Evolutionary conservation across 2,888 invertebrate species (phyloP).

Genomic region (Platycheirus albimanus): DNA sequence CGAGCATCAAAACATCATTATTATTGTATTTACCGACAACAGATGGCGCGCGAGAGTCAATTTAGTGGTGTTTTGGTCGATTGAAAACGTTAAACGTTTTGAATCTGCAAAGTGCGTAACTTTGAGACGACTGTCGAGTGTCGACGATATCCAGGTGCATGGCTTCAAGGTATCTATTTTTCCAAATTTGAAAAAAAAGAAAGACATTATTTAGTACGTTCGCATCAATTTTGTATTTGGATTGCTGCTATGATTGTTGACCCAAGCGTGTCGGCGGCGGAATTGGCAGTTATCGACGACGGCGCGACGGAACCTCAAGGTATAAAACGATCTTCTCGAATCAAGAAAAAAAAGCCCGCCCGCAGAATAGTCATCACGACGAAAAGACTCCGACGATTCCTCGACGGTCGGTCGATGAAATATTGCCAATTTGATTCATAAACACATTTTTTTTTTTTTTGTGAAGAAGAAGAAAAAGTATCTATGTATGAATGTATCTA

Average conservation of each 20-base stretch:
- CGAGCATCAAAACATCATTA: conserved; percentile 36
- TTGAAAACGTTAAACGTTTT: too few relatives aligned
- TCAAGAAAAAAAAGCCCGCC: conserved; percentile 47
- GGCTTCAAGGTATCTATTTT: conserved; percentile 39
- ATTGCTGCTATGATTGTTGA: conserved; percentile 14
- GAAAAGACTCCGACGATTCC: neutral
- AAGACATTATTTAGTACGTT: conserved; percentile 44
- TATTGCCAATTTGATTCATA: conserved; percentile 69
- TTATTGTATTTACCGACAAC: conserved; percentile 54
- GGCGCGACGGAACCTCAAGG: conserved; percentile 54
- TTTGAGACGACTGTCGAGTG: too few relatives aligned
- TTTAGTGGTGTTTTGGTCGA: too few relatives aligned
- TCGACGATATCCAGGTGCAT: conserved; percentile 52
- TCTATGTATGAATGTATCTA: conserved; percentile 24
- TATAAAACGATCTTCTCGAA: conserved; percentile 50
- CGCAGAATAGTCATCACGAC: conserved; percentile 58
- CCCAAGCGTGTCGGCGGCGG: neutral
- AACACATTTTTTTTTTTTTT: conserved; percentile 34
- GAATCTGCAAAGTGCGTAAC: conserved; percentile 50
- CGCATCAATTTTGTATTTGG: conserved; percentile 28
- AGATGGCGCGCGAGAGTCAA: conserved; percentile 37
- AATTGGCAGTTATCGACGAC: too few relatives aligned
- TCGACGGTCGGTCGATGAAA: conserved; percentile 45
- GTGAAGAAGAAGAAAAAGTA: conserved; percentile 1
- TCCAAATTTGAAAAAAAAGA: conserved; percentile 22